Evolutionary conservation across 35 echinoderm and acorn worm species (phyloP).

Genomic region (Nesometra sesokonis): DNA sequence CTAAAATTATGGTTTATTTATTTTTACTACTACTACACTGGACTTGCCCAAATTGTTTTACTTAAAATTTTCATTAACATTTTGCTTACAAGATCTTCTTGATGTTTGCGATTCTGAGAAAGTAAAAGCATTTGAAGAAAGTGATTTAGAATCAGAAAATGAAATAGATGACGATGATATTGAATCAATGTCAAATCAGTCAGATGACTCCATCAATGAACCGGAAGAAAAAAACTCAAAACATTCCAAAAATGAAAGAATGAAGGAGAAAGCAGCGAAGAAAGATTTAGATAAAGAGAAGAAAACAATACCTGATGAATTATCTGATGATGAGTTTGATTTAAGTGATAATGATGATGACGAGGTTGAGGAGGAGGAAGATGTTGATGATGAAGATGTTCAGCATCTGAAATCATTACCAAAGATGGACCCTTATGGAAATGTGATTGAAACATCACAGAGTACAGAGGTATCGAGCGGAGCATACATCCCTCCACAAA

Average conservation of each 20-base stretch:
- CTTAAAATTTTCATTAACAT: neutral
- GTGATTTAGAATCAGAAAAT: neutral
- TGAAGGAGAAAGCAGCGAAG: neutral
- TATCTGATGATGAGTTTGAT: neutral
- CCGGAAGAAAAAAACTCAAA: neutral
- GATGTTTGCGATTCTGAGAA: constrained; percentile 66
- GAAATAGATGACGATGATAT: neutral
- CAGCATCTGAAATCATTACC: neutral
- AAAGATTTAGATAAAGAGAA: neutral
- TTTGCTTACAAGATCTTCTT: constrained; percentile 45
- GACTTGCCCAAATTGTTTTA: no score
- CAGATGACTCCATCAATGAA: neutral
- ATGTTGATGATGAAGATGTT: neutral
- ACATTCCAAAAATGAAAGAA: neutral
- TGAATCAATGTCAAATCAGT: neutral
- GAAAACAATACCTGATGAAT: neutral
- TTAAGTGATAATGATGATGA: neutral
- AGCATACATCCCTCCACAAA: constrained; percentile 78
- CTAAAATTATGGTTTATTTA: no score
- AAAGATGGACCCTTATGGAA: constrained; percentile 82
- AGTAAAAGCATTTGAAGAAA: constrained; percentile 21
- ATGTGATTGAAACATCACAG: constrained; percentile 18
- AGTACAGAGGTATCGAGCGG: neutral
- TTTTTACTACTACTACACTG: no score
- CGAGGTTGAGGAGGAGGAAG: neutral